Base-by-base conservation (phyloP, 2,113 vertebrate species). In the Oreotrochilus melanogaster region DNA sequence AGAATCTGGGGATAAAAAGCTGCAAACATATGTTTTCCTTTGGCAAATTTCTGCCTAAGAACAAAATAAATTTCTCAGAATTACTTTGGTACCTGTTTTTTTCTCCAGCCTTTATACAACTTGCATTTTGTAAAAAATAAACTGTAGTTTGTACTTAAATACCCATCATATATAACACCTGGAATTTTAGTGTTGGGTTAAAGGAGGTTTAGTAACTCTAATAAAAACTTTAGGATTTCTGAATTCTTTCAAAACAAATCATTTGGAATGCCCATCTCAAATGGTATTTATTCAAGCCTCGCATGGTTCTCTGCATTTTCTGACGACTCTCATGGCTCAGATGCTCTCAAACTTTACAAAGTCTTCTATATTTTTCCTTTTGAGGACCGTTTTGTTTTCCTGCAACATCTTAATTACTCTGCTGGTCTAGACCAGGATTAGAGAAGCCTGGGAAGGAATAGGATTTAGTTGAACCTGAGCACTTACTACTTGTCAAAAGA, bases 401-500 rank as follows among this genome's bases (percentile, higher is more conserved):
- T 78, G 54, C 35, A 85, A 75, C 3, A 2, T 87, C 84, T 87
- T 87, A 95, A 96, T 95, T 97, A 96, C 50, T 72, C 45, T 50
- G 54, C 62, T 81, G 35, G 74, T 73, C 70, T 84, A 85, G 92
- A 82, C 45, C 33, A 85, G 89, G 91, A 95, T 95, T 95, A 94
- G 89, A 92, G 72, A 18, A 93, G 71, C 56, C 79, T 74, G 71
- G 37, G 71, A 94, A 84, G 64, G 13, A 94, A 39, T 5, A 62
- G 42, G 60, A 53, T 94, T 95, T 86, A 88, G 45, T 66, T 78
- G 86, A 96, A 92, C 85, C 70, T 87, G 37, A 89, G 62, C 0
- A 0, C 62, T 92, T 86, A 71, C 72, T 57, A 67, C 84, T 85
- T 82, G 83, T 85, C 61, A 96, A 86, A 96, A 79, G 76, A 67